Percentiles rank a stretch among this genome's conserved stretches.
Evolutionary conservation across 2,888 invertebrate genomes (phyloP).

Genomic region (Malacosoma neustria): DNA sequence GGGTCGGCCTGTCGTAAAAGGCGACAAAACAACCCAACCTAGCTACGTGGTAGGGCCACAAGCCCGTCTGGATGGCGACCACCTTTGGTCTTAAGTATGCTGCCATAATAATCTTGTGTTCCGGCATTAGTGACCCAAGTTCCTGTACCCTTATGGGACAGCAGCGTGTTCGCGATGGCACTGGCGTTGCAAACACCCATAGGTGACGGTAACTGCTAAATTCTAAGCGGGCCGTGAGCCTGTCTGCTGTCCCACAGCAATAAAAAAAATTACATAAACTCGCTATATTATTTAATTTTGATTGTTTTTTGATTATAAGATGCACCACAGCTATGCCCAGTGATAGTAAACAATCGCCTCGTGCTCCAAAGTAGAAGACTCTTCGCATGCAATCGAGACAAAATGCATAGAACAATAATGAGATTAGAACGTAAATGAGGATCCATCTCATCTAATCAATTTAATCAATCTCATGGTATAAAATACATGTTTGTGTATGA

Average conservation of each 20-base stretch:
- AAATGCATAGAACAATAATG: too few relatives aligned
- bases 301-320: too few relatives aligned
- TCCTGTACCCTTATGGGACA: neutral
- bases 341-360: too few relatives aligned
- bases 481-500: too few relatives aligned
- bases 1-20: too few relatives aligned
- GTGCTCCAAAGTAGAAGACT: too few relatives aligned
- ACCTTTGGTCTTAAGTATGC: neutral
- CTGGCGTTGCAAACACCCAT: neutral
- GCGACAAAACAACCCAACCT: neutral
- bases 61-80: neutral
- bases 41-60: neutral
- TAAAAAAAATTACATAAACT: neutral
- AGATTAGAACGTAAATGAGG: too few relatives aligned
- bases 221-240: neutral
- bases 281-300: too few relatives aligned
- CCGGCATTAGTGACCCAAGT: neutral
- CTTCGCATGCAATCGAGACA: too few relatives aligned
- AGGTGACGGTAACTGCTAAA: neutral
- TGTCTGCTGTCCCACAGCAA: neutral
- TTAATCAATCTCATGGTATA: too few relatives aligned
- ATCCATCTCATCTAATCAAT: too few relatives aligned
- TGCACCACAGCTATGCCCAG: too few relatives aligned
- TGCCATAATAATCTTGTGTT: neutral
- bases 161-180: neutral